These are phyloP conservation scores for Oikopleura vanhoeffeni DNA, from an alignment of 23 tunicate genomes.

Conservation along the genomic window DNA sequence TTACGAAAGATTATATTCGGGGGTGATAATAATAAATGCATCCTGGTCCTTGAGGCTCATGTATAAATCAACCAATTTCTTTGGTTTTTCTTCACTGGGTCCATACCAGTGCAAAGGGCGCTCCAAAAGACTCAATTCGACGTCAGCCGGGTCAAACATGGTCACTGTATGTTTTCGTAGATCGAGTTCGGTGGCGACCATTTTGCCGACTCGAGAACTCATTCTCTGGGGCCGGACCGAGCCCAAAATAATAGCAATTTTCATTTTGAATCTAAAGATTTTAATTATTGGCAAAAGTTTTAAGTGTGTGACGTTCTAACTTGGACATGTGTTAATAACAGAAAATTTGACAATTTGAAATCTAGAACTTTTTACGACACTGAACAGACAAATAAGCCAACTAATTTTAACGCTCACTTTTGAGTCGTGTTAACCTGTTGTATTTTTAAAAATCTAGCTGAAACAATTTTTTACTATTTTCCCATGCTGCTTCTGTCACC, in stretches of 20 bases:
- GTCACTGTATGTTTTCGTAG: not conserved
- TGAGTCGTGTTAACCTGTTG: too few relatives aligned
- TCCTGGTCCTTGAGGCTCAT: not conserved
- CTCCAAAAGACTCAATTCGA: not conserved
- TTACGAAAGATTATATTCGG: not conserved
- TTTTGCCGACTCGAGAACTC: not conserved
- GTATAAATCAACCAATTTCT: not conserved
- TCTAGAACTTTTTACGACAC: too few relatives aligned
- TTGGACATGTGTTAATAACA: too few relatives aligned
- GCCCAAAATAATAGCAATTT: not conserved
- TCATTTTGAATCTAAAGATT: too few relatives aligned
- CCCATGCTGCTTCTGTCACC: slow-evolving; percentile 4
- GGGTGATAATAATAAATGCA: not conserved
- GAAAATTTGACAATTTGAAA: too few relatives aligned
- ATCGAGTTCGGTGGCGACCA: not conserved
- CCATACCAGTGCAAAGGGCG: not conserved
- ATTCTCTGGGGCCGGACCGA: not conserved
- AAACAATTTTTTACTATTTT: not conserved
- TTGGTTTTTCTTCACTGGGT: not conserved
- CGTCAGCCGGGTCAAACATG: not conserved
- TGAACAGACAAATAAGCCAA: too few relatives aligned
- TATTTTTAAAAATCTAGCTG: not conserved
- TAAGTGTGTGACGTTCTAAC: too few relatives aligned
- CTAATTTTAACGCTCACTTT: too few relatives aligned
- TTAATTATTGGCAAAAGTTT: too few relatives aligned